These are phyloP conservation scores for Agrochola macilenta DNA, from an alignment of 2,888 invertebrate genomes.

Conservation along the genomic window DNA sequence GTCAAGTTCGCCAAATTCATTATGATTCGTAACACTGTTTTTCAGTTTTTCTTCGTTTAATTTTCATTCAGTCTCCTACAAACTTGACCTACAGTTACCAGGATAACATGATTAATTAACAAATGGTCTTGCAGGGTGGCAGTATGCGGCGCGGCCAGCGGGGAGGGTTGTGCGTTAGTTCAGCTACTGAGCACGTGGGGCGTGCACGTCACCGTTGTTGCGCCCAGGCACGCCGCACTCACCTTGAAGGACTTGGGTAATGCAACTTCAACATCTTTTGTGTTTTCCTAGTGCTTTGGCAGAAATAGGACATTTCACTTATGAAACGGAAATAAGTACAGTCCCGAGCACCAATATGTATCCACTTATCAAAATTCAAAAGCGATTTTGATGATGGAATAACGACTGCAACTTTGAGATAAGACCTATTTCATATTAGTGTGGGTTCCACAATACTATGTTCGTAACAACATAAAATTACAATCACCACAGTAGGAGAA, in stretches of 20 bases:
- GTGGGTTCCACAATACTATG: too few species aligned
- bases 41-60: too few species aligned
- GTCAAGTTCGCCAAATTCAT: not conserved
- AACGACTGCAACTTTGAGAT: too few species aligned
- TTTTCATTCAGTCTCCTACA: not conserved
- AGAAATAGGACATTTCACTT: not conserved
- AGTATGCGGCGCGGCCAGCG: conserved; percentile 83
- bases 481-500: too few species aligned
- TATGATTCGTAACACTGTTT: not conserved
- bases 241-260: conserved; percentile 79
- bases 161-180: conserved; percentile 82
- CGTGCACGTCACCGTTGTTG: conserved; percentile 78
- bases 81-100: conserved; percentile 35
- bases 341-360: too few species aligned
- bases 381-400: too few species aligned
- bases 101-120: conserved; percentile 16
- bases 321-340: too few species aligned
- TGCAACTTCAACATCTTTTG: not conserved
- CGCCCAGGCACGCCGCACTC: conserved; percentile 75
- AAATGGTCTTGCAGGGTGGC: conserved; percentile 76
- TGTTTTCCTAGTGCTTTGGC: not conserved
- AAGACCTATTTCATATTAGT: too few species aligned
- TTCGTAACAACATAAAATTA: too few species aligned
- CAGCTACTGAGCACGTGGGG: conserved; percentile 83
- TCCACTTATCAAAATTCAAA: too few species aligned